Percentiles rank a stretch among this genome's conserved stretches.
phyloP scores from a whole-genome alignment of 2,113 vertebrate genomes.

The Heliornis fulica region DNA sequence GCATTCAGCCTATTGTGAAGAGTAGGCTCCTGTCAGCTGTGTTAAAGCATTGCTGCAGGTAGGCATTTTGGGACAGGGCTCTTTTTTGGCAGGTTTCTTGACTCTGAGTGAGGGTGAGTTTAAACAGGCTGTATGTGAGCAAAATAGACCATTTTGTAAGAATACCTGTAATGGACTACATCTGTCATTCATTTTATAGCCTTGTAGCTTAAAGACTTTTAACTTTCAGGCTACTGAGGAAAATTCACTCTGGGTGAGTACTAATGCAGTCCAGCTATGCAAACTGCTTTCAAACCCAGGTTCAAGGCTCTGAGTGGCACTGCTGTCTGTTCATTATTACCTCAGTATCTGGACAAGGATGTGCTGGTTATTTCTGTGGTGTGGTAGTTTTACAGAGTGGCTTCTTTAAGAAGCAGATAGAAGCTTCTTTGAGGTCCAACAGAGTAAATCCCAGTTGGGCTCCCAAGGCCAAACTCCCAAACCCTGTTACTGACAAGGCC shows the following conservation, averaged over 20 bases:
- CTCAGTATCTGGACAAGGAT: neutral
- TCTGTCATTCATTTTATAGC: constrained; percentile 42
- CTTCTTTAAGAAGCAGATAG: too few species aligned
- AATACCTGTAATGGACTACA: constrained; percentile 10
- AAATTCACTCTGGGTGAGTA: constrained; percentile 3
- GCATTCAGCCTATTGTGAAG: neutral
- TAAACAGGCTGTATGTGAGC: neutral
- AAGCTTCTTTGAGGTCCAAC: too few species aligned
- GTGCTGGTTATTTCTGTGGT: neutral
- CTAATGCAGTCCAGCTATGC: neutral
- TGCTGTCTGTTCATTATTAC: neutral
- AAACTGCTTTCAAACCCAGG: constrained; percentile 24
- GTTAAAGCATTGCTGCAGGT: neutral
- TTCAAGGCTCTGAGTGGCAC: neutral
- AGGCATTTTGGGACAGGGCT: neutral
- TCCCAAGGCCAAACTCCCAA: too few species aligned
- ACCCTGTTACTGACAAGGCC: too few species aligned
- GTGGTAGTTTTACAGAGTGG: too few species aligned
- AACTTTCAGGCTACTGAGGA: neutral
- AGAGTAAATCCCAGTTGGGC: too few species aligned
- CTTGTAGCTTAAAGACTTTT: constrained; percentile 38
- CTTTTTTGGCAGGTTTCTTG: constrained; percentile 16
- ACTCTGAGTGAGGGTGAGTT: neutral
- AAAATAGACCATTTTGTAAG: neutral
- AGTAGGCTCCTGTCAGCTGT: neutral